These are phyloP conservation scores for Progne subis DNA, from an alignment of 2,113 vertebrate species.

Conservation along the genomic window DNA sequence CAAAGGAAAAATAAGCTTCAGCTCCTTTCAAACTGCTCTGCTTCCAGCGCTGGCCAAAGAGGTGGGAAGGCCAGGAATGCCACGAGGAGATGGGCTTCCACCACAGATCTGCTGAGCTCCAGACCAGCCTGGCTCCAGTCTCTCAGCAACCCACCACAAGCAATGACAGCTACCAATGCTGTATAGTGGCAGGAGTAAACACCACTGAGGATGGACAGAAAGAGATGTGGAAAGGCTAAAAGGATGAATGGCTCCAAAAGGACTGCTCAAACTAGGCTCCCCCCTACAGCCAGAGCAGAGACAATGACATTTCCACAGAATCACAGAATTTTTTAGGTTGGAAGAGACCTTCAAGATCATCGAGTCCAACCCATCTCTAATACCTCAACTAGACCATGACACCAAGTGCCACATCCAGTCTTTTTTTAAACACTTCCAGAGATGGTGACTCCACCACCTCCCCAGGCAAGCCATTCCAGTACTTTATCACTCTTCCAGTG, in stretches of 20 bases:
- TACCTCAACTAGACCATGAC: no score
- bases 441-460: no score
- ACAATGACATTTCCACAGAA: background rate
- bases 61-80: background rate
- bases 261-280: background rate
- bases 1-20: background rate
- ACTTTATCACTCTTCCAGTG: no score
- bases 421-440: no score
- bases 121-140: background rate
- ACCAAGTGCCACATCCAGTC: no score
- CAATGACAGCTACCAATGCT: background rate
- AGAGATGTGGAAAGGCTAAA: background rate
- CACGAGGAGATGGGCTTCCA: background rate
- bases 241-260: background rate
- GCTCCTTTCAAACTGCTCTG: background rate
- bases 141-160: background rate
- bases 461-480: no score
- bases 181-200: background rate
- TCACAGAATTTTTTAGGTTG: no score
- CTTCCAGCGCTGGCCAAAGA: fast-evolving
- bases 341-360: no score
- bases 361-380: no score
- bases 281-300: background rate
- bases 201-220: background rate
- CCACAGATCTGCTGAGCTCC: background rate